These are phyloP conservation scores for Dasysyrphus albostriatus DNA, from an alignment of 2,888 invertebrate genomes.

Conservation along the genomic window DNA sequence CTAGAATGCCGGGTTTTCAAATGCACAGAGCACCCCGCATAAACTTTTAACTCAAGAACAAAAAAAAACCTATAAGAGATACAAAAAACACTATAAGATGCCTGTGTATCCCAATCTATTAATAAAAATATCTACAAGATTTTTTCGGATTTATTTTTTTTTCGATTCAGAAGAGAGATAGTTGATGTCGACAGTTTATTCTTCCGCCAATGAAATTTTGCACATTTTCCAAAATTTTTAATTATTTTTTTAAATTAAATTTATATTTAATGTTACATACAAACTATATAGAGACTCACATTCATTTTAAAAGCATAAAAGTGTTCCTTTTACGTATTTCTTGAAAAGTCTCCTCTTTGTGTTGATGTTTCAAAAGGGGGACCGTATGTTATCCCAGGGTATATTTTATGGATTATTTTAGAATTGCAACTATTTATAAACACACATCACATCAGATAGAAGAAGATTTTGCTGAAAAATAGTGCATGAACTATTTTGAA, in stretches of 20 bases:
- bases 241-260: slow-evolving; percentile 36
- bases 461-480: slow-evolving; percentile 38
- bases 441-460: slow-evolving; percentile 13
- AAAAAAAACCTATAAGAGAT: slow-evolving; percentile 27
- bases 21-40: slow-evolving; percentile 44
- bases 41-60: slow-evolving; percentile 13
- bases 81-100: slow-evolving; percentile 38
- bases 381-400: slow-evolving; percentile 66
- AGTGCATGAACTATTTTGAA: slow-evolving; percentile 66
- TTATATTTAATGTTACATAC: neutral
- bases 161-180: slow-evolving; percentile 50
- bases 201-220: slow-evolving; percentile 59
- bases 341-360: slow-evolving; percentile 21
- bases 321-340: slow-evolving; percentile 32
- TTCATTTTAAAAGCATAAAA: slow-evolving; percentile 60
- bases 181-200: slow-evolving; percentile 46
- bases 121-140: slow-evolving; percentile 43
- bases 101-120: slow-evolving; percentile 61
- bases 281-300: slow-evolving; percentile 51
- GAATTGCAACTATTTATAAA: slow-evolving; percentile 74
- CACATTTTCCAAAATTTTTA: slow-evolving; percentile 63
- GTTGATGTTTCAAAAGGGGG: slow-evolving; percentile 23
- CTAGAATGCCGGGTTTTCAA: slow-evolving; percentile 59
- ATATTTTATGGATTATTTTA: slow-evolving; percentile 69
- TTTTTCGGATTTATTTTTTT: slow-evolving; percentile 4